Evolutionary conservation across 2,888 invertebrate genomes (phyloP).

Genomic region (Eilema depressum): DNA sequence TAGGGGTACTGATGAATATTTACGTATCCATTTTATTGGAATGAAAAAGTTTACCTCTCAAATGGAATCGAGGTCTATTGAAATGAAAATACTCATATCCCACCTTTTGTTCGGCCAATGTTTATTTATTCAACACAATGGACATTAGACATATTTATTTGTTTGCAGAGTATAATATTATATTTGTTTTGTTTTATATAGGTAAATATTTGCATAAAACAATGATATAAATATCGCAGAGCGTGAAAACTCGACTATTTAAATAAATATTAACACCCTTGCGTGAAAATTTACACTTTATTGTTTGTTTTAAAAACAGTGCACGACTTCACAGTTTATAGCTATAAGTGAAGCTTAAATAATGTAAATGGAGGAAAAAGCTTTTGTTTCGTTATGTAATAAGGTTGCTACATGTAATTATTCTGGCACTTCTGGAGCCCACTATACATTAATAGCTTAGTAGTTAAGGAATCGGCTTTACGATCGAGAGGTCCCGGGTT

Average conservation of each 20-base stretch:
- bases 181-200: constrained; percentile 33
- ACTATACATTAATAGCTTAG: no score
- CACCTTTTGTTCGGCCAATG: constrained; percentile 40
- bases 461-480: no score
- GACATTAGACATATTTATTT: constrained; percentile 43
- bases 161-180: constrained; percentile 33
- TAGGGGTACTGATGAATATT: constrained; percentile 33
- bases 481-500: no score
- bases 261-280: not conserved
- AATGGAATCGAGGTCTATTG: constrained; percentile 38
- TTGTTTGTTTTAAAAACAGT: not conserved
- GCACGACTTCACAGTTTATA: no score
- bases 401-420: no score
- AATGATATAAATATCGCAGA: not conserved
- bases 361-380: no score
- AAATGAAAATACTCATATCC: constrained; percentile 45
- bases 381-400: no score
- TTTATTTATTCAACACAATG: constrained; percentile 37
- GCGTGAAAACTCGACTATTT: not conserved
- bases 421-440: no score
- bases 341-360: no score
- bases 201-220: constrained; percentile 27
- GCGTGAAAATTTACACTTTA: not conserved
- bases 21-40: constrained; percentile 30
- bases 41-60: constrained; percentile 32